Evolutionary conservation across 1,140 invertebrate genomes (phyloP).

Genomic region (Drosophila lacteicornis): DNA sequence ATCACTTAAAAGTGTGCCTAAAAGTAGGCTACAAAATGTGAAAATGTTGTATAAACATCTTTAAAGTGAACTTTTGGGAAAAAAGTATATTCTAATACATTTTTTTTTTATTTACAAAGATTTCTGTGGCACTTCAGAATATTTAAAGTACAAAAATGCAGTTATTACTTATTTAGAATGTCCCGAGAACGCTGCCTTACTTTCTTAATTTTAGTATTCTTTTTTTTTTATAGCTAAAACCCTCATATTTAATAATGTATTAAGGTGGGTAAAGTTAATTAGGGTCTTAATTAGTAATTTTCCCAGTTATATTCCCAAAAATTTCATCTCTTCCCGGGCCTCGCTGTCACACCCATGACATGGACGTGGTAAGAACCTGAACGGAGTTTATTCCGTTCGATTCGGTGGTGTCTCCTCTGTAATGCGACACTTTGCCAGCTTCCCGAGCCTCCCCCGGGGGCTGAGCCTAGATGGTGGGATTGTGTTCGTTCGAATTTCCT

Average conservation of each 20-base stretch:
- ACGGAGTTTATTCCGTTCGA: conserved; percentile 7
- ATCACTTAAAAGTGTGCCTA: no score
- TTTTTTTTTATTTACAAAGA: no score
- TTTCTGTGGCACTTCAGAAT: no score
- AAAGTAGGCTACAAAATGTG: no score
- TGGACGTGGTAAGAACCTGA: not conserved
- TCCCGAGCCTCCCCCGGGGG: not conserved
- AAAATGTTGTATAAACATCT: no score
- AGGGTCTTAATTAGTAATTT: not conserved
- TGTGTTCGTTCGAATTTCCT: conserved; percentile 52
- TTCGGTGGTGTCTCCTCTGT: conserved; percentile 18
- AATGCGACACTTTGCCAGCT: conserved; percentile 27
- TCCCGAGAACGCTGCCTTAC: not conserved
- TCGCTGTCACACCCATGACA: not conserved
- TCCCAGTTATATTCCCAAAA: not conserved
- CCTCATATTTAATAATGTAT: no score
- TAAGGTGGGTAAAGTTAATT: no score
- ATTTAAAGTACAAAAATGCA: no score
- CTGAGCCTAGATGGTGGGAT: not conserved
- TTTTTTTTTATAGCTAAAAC: not conserved
- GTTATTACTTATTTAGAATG: no score
- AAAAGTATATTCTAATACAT: no score
- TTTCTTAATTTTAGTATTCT: not conserved
- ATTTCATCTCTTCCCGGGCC: no score
- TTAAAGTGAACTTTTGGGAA: no score